Conservation (phyloP, 2,797 vertebrate genomes). For the Coregonus ussuriensis region DNA sequence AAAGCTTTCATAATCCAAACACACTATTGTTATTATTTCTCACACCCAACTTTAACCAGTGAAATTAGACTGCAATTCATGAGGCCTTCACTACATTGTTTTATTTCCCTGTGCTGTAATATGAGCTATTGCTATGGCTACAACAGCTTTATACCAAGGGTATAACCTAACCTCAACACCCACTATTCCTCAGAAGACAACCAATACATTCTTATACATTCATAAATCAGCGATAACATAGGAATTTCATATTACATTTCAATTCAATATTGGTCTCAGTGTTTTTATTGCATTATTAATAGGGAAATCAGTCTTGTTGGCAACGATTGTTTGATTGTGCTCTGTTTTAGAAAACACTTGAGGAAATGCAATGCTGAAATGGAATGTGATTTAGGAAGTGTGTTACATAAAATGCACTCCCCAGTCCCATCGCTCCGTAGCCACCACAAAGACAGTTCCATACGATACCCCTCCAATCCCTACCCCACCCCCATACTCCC, state of each 20-base stretch:
- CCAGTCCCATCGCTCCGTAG: conserved; percentile 39
- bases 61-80: not conserved
- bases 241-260: not conserved
- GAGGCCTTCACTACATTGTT: too few species aligned
- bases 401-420: conserved; percentile 52
- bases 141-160: not conserved
- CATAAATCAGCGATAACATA: not conserved
- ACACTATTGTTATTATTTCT: not conserved
- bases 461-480: not conserved
- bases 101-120: not conserved
- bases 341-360: too few species aligned
- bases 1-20: not conserved
- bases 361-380: too few species aligned
- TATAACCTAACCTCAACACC: not conserved
- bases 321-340: conserved; percentile 24
- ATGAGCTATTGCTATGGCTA: not conserved
- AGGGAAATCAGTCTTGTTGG: conserved; percentile 14
- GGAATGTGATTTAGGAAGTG: conserved; percentile 41
- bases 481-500: conserved; percentile 17
- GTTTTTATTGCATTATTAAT: not conserved
- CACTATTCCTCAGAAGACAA: not conserved
- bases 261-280: not conserved
- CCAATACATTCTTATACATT: too few species aligned
- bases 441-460: conserved; percentile 35
- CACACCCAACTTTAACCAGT: not conserved